Conservation (phyloP, 2,797 vertebrate species). For the Anolis apletophallus region DNA sequence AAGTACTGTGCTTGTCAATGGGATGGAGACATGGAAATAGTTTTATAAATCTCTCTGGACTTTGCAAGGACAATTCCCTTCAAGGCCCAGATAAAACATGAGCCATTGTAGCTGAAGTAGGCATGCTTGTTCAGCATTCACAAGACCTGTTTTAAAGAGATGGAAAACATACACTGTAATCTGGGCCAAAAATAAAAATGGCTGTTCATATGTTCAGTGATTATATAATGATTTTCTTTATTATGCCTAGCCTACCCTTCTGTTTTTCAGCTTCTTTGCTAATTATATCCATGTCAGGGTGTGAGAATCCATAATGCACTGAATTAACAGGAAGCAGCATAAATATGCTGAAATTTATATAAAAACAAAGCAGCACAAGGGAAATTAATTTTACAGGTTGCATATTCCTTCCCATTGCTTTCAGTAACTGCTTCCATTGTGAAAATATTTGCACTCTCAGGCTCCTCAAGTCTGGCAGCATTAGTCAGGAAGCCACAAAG, state of each 20-base stretch:
- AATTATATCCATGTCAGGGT: conserved; percentile 15
- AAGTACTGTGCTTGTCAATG: neutral
- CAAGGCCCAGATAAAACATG: neutral
- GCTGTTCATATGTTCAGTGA: conserved; percentile 13
- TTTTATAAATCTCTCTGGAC: neutral
- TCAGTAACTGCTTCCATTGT: conserved; percentile 6
- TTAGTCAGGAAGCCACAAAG: neutral
- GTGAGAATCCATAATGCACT: conserved; percentile 36
- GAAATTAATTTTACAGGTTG: conserved; percentile 43
- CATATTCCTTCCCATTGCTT: conserved; percentile 17
- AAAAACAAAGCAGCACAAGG: conserved; percentile 28
- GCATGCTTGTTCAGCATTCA: neutral
- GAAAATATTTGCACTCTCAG: neutral
- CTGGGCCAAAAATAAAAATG: conserved; percentile 6
- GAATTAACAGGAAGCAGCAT: conserved; percentile 25
- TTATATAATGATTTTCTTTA: conserved; percentile 15
- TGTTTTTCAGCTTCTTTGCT: conserved; percentile 17
- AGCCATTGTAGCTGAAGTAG: neutral
- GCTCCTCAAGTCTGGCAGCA: neutral
- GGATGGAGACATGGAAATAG: neutral
- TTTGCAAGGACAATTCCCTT: too few relatives aligned
- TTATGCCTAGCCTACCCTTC: neutral
- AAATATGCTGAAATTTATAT: conserved; percentile 35
- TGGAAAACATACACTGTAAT: neutral
- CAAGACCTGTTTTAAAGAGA: neutral